A percentile compares a stretch with the other conserved stretches of the same genome.
Conservation (phyloP, 2,113 vertebrate genomes). For the Porphyrio hochstetteri region DNA sequence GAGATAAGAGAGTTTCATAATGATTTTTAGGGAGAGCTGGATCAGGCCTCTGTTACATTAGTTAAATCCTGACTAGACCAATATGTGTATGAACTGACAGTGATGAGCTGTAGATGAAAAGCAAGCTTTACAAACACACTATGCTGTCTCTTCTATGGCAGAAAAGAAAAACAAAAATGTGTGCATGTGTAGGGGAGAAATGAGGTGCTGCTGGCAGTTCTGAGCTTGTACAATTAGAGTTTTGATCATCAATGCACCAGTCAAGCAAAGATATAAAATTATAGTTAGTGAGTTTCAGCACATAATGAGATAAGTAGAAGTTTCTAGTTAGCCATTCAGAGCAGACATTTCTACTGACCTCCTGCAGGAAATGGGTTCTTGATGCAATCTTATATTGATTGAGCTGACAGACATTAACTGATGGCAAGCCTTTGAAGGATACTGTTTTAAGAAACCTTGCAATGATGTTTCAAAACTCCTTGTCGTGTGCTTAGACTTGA, state of each 20-base stretch:
- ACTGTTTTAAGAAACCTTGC: slow-evolving; percentile 29
- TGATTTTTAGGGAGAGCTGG: slow-evolving; percentile 2
- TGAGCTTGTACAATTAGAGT: slow-evolving; percentile 30
- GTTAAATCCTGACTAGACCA: not conserved
- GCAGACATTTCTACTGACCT: slow-evolving; percentile 44
- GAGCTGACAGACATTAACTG: slow-evolving; percentile 53
- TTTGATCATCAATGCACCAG: slow-evolving; percentile 40
- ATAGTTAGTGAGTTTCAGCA: slow-evolving; percentile 34
- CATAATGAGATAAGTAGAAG: slow-evolving; percentile 1
- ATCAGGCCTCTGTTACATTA: not conserved
- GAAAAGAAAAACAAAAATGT: not conserved
- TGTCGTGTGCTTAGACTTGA: not conserved
- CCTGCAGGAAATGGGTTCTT: slow-evolving; percentile 63
- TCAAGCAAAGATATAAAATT: not conserved
- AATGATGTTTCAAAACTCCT: slow-evolving; percentile 20
- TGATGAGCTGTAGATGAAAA: slow-evolving; percentile 17
- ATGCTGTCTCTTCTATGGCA: not conserved
- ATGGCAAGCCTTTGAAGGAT: slow-evolving; percentile 53
- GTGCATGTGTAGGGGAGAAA: not conserved
- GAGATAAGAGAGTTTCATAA: not conserved
- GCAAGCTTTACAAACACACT: not conserved
- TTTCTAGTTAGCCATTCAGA: slow-evolving; percentile 54
- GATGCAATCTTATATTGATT: slow-evolving; percentile 72
- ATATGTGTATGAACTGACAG: not conserved
- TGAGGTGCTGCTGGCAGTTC: not conserved